Percentiles rank a stretch among this genome's conserved stretches.
phyloP scores from a whole-genome alignment of 2,888 invertebrate genomes.

The Digitonthophagus gazella region DNA sequence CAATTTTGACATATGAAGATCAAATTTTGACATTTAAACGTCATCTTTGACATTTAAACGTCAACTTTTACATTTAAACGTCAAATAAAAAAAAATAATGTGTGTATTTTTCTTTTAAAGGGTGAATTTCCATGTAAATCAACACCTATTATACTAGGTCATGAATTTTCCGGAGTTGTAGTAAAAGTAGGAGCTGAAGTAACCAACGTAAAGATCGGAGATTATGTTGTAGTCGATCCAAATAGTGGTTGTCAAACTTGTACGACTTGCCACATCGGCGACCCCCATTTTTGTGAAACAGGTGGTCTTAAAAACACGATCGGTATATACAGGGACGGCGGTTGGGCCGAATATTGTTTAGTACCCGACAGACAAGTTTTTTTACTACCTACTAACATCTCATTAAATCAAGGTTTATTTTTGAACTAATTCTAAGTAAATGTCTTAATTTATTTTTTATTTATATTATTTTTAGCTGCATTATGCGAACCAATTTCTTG shows the following conservation, averaged over 20 bases:
- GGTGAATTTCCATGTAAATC: constrained; percentile 65
- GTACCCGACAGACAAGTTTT: constrained; percentile 63
- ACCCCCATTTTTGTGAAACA: constrained; percentile 62
- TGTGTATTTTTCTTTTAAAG: no score
- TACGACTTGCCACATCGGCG: constrained; percentile 60
- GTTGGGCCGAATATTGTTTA: constrained; percentile 66
- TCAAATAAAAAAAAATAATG: not conserved
- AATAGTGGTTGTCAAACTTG: constrained; percentile 67
- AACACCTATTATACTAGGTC: constrained; percentile 59
- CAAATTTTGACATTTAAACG: no score
- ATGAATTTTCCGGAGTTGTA: constrained; percentile 67
- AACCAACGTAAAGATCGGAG: constrained; percentile 59
- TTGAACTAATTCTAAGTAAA: not conserved
- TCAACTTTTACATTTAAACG: no score
- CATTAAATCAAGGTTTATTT: constrained; percentile 53
- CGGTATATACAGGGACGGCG: constrained; percentile 66
- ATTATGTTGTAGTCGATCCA: constrained; percentile 68
- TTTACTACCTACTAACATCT: constrained; percentile 57
- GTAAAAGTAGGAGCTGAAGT: constrained; percentile 59
- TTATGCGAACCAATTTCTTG: constrained; percentile 70
- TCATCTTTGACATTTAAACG: no score
- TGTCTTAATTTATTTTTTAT: no score
- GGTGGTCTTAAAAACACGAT: constrained; percentile 64
- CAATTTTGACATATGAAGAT: no score
- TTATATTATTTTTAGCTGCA: constrained; percentile 60